Percentiles rank a stretch among this genome's conserved stretches.
These are phyloP conservation scores for Megamerina dolium DNA, from an alignment of 2,888 invertebrate genomes.

Conservation along the genomic window DNA sequence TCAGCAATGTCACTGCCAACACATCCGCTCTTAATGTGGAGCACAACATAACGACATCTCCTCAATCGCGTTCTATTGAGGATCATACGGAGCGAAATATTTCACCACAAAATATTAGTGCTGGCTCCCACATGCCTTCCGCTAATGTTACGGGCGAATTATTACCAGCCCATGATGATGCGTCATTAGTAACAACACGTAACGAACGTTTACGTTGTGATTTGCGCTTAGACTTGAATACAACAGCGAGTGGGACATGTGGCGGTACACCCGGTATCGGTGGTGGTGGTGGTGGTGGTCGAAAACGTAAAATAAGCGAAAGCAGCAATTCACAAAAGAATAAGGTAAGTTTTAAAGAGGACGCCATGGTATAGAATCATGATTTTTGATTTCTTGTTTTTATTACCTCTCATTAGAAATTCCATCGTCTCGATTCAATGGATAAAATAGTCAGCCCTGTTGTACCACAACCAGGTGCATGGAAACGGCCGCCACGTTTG, in stretches of 20 bases:
- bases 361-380: not conserved
- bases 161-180: no score
- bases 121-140: no score
- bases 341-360: constrained; percentile 34
- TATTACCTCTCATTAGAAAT: constrained; percentile 29
- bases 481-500: constrained; percentile 59
- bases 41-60: not conserved
- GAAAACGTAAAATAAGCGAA: constrained; percentile 48
- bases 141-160: constrained; percentile 8
- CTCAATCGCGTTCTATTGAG: constrained; percentile 1
- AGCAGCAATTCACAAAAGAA: constrained; percentile 46
- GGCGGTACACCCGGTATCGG: constrained; percentile 25
- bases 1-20: constrained; percentile 7
- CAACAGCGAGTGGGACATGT: constrained; percentile 36
- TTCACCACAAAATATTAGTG: constrained; percentile 14
- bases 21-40: constrained; percentile 5
- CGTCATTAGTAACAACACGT: no score
- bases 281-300: constrained; percentile 28
- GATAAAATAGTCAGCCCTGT: constrained; percentile 91
- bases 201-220: constrained; percentile 42
- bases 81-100: constrained; percentile 8
- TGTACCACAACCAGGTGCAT: constrained; percentile 81
- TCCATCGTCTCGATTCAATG: constrained; percentile 65
- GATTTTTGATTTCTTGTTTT: constrained; percentile 2
- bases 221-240: constrained; percentile 41